phyloP scores from a whole-genome alignment of 2,797 vertebrate genomes.

The Simalia tracyae region DNA sequence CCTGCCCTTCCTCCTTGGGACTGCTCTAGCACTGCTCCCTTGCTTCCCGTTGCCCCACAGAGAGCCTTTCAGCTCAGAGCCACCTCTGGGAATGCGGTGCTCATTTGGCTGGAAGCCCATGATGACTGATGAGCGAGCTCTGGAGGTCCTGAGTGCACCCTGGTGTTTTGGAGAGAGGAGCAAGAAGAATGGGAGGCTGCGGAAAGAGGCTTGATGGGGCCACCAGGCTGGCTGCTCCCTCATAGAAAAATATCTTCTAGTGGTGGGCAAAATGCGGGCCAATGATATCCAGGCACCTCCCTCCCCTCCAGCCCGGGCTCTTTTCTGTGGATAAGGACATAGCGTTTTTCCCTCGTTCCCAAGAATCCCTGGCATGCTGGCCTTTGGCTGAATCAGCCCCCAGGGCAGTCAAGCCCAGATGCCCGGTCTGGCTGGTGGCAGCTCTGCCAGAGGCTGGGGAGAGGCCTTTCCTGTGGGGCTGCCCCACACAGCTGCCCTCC shows the following conservation, averaged over 20 bases:
- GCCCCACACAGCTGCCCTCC: neutral
- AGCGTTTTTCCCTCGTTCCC: neutral
- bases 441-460: neutral
- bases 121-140: fast-evolving
- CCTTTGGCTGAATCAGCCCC: neutral
- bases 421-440: too few species aligned
- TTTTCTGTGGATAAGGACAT: neutral
- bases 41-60: too few species aligned
- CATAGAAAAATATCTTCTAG: neutral
- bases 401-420: neutral
- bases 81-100: neutral
- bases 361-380: neutral
- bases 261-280: neutral
- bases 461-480: neutral
- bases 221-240: neutral
- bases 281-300: neutral
- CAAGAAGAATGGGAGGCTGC: slow-evolving; percentile 17
- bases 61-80: neutral
- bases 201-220: neutral
- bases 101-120: neutral
- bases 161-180: slow-evolving; percentile 22
- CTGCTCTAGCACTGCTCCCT: too few species aligned
- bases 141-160: neutral
- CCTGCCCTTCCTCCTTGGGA: neutral
- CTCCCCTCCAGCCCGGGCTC: neutral